These are phyloP conservation scores for Hyles vespertilio DNA, from an alignment of 1,140 invertebrate genomes.

Conservation along the genomic window DNA sequence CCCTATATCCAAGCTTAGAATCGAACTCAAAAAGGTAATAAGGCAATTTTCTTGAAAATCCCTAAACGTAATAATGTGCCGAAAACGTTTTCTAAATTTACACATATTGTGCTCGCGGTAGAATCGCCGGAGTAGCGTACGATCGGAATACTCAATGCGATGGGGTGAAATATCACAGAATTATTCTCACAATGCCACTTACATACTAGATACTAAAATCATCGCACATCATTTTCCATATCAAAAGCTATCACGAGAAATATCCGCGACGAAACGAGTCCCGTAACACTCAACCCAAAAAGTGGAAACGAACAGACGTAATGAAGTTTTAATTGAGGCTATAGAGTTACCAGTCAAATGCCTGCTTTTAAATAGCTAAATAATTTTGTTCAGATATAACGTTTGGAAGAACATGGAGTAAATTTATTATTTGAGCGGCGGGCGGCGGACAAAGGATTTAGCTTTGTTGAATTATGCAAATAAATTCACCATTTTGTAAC, in stretches of 20 bases:
- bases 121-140: constrained; percentile 53
- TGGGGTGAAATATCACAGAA: constrained; percentile 43
- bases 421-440: constrained; percentile 70
- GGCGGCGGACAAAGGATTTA: constrained; percentile 67
- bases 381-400: constrained; percentile 64
- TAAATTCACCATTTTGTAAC: constrained; percentile 72
- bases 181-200: constrained; percentile 35
- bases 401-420: constrained; percentile 60
- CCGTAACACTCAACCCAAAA: constrained; percentile 3
- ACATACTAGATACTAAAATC: constrained; percentile 14
- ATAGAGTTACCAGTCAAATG: constrained; percentile 23
- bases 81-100: constrained; percentile 71
- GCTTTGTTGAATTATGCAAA: constrained; percentile 71
- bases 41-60: constrained; percentile 72
- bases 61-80: constrained; percentile 71
- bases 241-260: not conserved
- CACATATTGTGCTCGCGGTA: constrained; percentile 62
- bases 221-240: not conserved
- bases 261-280: not conserved
- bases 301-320: constrained; percentile 5
- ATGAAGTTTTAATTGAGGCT: constrained; percentile 7
- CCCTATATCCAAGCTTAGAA: constrained; percentile 53
- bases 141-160: constrained; percentile 60
- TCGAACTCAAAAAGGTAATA: constrained; percentile 68
- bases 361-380: constrained; percentile 51